phyloP scores from a whole-genome alignment of 2,888 invertebrate genomes.

The Trichogramma dendrolimi region DNA sequence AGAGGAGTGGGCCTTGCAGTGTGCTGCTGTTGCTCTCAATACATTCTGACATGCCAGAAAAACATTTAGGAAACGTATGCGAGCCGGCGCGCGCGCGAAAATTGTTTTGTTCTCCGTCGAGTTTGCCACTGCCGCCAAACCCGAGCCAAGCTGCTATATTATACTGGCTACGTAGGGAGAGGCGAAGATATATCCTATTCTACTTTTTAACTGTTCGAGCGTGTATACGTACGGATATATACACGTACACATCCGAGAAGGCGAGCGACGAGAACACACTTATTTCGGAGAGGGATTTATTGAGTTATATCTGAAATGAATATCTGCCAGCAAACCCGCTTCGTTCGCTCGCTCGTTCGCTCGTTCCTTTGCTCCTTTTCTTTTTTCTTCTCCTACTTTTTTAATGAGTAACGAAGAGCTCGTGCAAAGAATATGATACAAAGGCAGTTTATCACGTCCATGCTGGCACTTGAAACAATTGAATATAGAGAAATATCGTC shows the following conservation, averaged over 20 bases:
- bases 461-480: neutral
- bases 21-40: constrained; percentile 19
- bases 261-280: neutral
- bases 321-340: constrained; percentile 15
- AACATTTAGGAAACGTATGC: constrained; percentile 24
- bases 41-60: constrained; percentile 29
- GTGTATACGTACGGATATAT: too few relatives aligned
- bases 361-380: constrained; percentile 9
- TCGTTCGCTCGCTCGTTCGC: neutral
- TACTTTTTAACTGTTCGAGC: constrained; percentile 24
- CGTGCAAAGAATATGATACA: neutral
- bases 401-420: constrained; percentile 22
- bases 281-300: constrained; percentile 16
- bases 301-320: constrained; percentile 28
- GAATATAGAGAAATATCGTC: neutral
- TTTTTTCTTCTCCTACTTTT: constrained; percentile 6
- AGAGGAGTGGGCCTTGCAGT: too few relatives aligned
- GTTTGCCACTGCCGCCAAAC: neutral
- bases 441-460: constrained; percentile 3
- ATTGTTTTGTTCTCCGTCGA: constrained; percentile 23
- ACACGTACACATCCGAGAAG: neutral
- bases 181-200: constrained; percentile 24
- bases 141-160: too few relatives aligned
- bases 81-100: constrained; percentile 17
- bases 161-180: neutral